These are phyloP conservation scores for Sparus aurata DNA, from an alignment of 2,797 vertebrate species.

Conservation along the genomic window DNA sequence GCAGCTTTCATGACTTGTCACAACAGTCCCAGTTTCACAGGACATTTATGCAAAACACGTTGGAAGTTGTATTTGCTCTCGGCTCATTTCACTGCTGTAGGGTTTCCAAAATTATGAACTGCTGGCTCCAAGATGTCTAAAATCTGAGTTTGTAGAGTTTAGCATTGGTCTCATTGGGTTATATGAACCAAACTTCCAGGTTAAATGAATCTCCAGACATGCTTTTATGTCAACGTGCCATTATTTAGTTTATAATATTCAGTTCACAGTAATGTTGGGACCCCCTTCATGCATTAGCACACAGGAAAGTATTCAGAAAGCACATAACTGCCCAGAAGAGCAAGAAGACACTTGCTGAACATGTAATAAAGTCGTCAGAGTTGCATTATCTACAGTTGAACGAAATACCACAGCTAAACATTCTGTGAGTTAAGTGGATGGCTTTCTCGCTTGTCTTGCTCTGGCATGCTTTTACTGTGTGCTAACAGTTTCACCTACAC, in stretches of 20 bases:
- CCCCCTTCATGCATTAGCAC: background rate
- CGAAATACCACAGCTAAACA: background rate
- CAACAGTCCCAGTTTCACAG: no score
- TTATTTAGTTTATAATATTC: background rate
- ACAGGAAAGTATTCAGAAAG: background rate
- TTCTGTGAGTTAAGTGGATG: slow-evolving; percentile 27
- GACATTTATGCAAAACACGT: no score
- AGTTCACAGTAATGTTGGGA: background rate
- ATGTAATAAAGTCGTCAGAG: background rate
- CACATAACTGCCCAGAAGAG: background rate
- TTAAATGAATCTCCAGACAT: background rate
- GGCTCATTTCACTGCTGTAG: no score
- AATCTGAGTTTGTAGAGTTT: background rate
- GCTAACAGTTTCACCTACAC: slow-evolving; percentile 26
- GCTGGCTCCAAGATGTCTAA: no score
- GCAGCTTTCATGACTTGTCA: no score
- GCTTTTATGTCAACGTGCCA: background rate
- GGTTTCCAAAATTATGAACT: background rate
- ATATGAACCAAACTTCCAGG: background rate
- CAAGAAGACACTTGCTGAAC: slow-evolving; percentile 5
- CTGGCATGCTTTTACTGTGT: slow-evolving; percentile 48
- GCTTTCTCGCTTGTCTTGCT: slow-evolving; percentile 58
- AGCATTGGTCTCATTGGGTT: background rate
- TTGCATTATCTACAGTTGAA: background rate
- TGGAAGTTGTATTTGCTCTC: no score